Base-by-base conservation (phyloP, 2,113 vertebrate species). In the Trachemys scripta region DNA sequence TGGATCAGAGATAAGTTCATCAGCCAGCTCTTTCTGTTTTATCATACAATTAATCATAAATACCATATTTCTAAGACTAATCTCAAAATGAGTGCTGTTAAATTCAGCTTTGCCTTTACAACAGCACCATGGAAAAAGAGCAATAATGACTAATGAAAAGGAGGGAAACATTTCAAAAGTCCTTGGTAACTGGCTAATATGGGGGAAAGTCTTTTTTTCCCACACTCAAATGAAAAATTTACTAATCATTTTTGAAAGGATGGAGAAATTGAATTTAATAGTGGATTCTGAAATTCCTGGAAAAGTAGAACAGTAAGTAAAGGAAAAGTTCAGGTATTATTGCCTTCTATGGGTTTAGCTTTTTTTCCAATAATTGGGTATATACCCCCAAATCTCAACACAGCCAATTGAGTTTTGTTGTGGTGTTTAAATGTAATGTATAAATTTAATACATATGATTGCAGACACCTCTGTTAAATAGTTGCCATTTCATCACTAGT, bases 101-200 rank as follows among this genome's bases (percentile, higher is more conserved):
- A 45, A 51, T 90, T 95, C 93, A 92, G 91, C 80, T 84, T 35
- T 90, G 49, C 76, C 38, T 93, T 82, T 76, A 80, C 0, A 89
- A 84, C 31, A 93, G 57, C 38, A 47, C 4, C 13, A 10, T 38
- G 38, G 69, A 87, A 59, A 2, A 6, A 17, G 83, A 78, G 54
- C 17, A n/a, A 6, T 24, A 54, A 50, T 51, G 6, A 45, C 56
- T 29, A 84, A 78, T 3, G 47, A 16, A 54, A 49, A 1, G 14
- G 31, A 51, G 80, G 95, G 93, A 69, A 19, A n/a, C 0, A 62
- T 50, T 5, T 59, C 14, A 95, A 85, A 42, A 91, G 85, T 81
- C 19, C 38, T 81, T 47, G 22, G 17, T 59, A 19, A 1, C 7
- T 12, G 72, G 19, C 2, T 5, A 49, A 93, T 27, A 14, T 83